phyloP scores from a whole-genome alignment of 2,113 vertebrate species.

The Empidonax traillii region DNA sequence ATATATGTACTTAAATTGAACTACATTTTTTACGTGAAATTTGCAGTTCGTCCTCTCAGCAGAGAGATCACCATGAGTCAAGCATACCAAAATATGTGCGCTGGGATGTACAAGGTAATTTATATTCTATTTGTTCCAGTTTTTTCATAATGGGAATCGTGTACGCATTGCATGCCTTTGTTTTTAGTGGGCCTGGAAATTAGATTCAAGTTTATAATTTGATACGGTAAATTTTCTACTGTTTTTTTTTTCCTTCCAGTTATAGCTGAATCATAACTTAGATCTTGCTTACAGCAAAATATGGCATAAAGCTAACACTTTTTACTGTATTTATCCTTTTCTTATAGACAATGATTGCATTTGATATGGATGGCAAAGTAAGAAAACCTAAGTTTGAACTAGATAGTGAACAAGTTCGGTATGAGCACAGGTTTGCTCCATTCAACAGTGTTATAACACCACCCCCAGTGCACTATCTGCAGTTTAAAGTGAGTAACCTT shows the following conservation, averaged over 20 bases:
- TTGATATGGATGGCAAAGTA: constrained; percentile 99
- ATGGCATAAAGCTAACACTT: not conserved
- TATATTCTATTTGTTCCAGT: not conserved
- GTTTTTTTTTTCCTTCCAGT: not conserved
- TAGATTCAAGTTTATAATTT: not conserved
- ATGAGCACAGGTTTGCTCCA: constrained; percentile 96
- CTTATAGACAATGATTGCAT: constrained; percentile 93
- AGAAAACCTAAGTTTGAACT: constrained; percentile 97
- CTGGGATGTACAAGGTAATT: constrained; percentile 98
- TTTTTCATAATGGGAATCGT: not conserved
- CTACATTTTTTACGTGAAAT: not conserved
- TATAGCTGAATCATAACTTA: not conserved
- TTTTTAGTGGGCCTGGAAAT: not conserved
- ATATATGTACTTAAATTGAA: not conserved
- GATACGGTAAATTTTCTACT: not conserved
- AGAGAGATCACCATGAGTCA: constrained; percentile 99
- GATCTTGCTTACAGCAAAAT: not conserved
- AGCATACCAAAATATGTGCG: constrained; percentile 99
- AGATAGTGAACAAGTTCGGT: constrained; percentile 97
- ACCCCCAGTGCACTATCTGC: constrained; percentile 95
- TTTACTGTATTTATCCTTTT: not conserved
- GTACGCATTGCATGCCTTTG: not conserved
- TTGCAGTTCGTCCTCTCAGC: constrained; percentile 90
- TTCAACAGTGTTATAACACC: constrained; percentile 99
- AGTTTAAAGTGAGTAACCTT: constrained; percentile 88